Evolutionary conservation across 1,140 invertebrate genomes (phyloP).

Genomic region (Nasonia longicornis): DNA sequence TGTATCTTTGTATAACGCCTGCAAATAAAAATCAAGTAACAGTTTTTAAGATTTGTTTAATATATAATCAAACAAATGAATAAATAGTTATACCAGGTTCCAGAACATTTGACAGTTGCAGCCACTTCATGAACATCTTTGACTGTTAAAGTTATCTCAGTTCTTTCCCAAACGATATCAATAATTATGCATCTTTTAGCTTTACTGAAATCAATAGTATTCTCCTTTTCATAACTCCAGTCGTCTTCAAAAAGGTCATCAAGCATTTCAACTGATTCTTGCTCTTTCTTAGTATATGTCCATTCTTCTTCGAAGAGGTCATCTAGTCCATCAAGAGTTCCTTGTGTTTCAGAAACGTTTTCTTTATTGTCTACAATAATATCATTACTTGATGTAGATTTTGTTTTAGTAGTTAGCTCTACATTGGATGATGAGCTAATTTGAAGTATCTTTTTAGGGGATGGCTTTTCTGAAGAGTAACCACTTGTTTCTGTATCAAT

Average conservation of each 20-base stretch:
- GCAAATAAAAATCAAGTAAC: slow-evolving; percentile 35
- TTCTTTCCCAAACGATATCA: slow-evolving; percentile 52
- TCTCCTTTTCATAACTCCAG: slow-evolving; percentile 50
- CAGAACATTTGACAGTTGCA: slow-evolving; percentile 62
- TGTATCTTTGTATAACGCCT: slow-evolving; percentile 66
- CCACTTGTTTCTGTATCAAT: background rate
- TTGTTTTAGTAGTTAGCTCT: slow-evolving; percentile 31
- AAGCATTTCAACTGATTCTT: slow-evolving; percentile 47
- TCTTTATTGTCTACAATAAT: background rate
- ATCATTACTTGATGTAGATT: slow-evolving; percentile 10
- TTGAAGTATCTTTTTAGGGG: slow-evolving; percentile 5
- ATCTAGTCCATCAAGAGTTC: slow-evolving; percentile 37
- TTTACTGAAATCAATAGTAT: slow-evolving; percentile 62
- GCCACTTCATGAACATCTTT: slow-evolving; percentile 56
- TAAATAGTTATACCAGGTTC: slow-evolving; percentile 63
- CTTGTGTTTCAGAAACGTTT: slow-evolving; percentile 35
- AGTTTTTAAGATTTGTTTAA: slow-evolving; percentile 12
- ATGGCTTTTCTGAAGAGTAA: background rate
- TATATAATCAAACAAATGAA: slow-evolving; percentile 30
- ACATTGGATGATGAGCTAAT: slow-evolving; percentile 24
- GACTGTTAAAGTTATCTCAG: slow-evolving; percentile 59
- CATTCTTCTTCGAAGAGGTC: slow-evolving; percentile 48
- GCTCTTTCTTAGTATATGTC: slow-evolving; percentile 23
- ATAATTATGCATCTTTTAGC: slow-evolving; percentile 68
- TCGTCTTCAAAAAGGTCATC: slow-evolving; percentile 59